Evolutionary conservation across 2,888 invertebrate genomes (phyloP), one percentile per base, ranked within the genome.

Genomic region (Drosophila phalerata): DNA sequence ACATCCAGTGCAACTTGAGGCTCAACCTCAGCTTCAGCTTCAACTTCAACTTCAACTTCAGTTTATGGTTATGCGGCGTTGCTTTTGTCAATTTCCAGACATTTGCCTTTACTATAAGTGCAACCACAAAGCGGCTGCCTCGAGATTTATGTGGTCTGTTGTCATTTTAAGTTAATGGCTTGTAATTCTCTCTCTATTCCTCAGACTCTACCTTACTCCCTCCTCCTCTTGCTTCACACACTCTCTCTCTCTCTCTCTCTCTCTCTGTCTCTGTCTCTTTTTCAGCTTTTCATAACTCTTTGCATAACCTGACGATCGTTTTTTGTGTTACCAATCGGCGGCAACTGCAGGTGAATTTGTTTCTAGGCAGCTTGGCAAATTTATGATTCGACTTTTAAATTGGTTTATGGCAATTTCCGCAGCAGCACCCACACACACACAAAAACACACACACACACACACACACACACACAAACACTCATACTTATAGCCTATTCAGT

Each of bases 161-260:
- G 90, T 90, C 91, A 90, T 88, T 91, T 90, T 82, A 79, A 89
- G 85, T 91, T 90, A 90, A 90, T 91, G 90, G 90, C 84, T 85
- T 88, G 88, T 83, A 85, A 63, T 86, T 82, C 81, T 79, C 75
- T 64, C 60, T 64, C 57, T 43, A 28, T 28, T 19, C 37, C 28
- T 28, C 28, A 25, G 45, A 43, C 57, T 43, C 51, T 9, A 38
- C 10, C 58, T 40, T 51, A 6, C 57, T 9, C 17, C n/a, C 53
- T 51, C 17, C 25, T 13, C 32, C 52, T 56, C 62, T 60, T 42
- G 66, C 42, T 42, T 53, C 51, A 28, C 28, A 28, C 28, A 30
- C 30, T 1, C 1, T 61, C 8, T 38, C n/a, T 17, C 17, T 82
- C 81, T 79, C 75, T 63, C 74, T 64, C 60, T 43, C 22, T 28